Percentiles rank a stretch among this genome's conserved stretches.
Evolutionary conservation across 1,140 invertebrate species (phyloP).

Genomic region (Drosophila tani): DNA sequence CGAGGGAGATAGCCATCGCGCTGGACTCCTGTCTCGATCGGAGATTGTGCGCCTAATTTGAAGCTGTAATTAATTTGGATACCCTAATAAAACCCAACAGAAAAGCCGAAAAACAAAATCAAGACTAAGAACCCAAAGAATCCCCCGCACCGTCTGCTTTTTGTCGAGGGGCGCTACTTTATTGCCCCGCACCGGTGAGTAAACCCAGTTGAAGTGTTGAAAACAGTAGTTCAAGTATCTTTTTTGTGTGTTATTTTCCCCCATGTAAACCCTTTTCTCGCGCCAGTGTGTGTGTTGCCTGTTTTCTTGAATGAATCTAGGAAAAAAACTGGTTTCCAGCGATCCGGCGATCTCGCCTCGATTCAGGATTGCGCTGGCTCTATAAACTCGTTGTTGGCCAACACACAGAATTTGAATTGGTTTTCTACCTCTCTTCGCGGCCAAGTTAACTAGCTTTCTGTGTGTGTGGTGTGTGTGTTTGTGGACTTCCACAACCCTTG

Average conservation of each 20-base stretch:
- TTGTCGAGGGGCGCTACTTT: constrained; percentile 71
- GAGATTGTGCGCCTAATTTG: constrained; percentile 80
- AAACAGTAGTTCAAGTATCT: constrained; percentile 82
- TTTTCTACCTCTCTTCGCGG: constrained; percentile 31
- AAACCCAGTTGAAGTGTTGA: constrained; percentile 70
- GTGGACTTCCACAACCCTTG: constrained; percentile 61
- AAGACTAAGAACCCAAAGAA: constrained; percentile 36
- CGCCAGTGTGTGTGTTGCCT: constrained; percentile 57
- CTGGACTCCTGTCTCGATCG: constrained; percentile 62
- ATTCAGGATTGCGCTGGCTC: constrained; percentile 53
- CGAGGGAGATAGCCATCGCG: constrained; percentile 25
- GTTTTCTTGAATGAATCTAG: constrained; percentile 82
- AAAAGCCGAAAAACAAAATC: constrained; percentile 15
- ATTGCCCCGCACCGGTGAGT: constrained; percentile 75
- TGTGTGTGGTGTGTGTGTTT: constrained; percentile 9
- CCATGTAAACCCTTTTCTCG: constrained; percentile 62
- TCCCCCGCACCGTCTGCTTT: constrained; percentile 18
- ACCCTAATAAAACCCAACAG: constrained; percentile 73
- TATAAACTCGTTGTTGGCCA: constrained; percentile 54
- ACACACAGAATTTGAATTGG: constrained; percentile 48
- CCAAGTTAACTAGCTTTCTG: constrained; percentile 18
- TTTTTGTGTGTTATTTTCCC: constrained; percentile 37
- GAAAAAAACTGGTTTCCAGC: constrained; percentile 70
- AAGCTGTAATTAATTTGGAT: constrained; percentile 83
- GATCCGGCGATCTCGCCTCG: constrained; percentile 45